Conservation (phyloP, 2,797 vertebrate genomes). For the Rachycentron canadum region DNA sequence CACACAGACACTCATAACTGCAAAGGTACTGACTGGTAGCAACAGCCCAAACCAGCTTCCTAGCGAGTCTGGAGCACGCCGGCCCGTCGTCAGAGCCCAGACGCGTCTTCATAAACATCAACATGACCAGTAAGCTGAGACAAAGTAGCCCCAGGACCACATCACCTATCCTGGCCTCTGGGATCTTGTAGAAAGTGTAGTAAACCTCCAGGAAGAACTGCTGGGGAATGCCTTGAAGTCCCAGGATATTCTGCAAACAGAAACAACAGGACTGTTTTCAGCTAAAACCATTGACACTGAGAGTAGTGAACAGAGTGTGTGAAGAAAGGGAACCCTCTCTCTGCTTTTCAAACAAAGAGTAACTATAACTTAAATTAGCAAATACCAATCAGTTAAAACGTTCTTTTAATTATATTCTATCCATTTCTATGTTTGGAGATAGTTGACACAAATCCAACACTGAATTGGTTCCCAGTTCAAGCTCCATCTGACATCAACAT, state of each 20-base stretch:
- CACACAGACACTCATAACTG: neutral
- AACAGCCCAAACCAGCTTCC: constrained; percentile 85
- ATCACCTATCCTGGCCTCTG: constrained; percentile 90
- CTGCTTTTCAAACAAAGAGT: neutral
- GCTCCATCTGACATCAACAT: neutral
- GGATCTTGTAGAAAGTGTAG: constrained; percentile 87
- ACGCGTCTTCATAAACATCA: constrained; percentile 86
- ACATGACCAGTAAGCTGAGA: constrained; percentile 81
- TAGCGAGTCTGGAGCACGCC: constrained; percentile 70
- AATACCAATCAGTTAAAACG: neutral
- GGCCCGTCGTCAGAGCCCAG: constrained; percentile 59
- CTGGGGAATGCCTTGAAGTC: constrained; percentile 87
- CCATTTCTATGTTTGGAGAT: neutral
- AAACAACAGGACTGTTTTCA: constrained; percentile 24
- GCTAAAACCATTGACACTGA: neutral
- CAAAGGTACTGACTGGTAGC: constrained; percentile 86
- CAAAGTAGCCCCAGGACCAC: constrained; percentile 89
- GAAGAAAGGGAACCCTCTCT: neutral
- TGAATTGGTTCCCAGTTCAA: neutral
- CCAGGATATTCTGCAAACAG: constrained; percentile 90
- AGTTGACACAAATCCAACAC: neutral
- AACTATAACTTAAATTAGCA: neutral
- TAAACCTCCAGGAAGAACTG: constrained; percentile 94
- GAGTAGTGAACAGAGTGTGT: neutral
- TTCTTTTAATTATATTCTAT: neutral